Conservation (phyloP, 1,140 invertebrate genomes). For the Reticulitermes speratus region DNA sequence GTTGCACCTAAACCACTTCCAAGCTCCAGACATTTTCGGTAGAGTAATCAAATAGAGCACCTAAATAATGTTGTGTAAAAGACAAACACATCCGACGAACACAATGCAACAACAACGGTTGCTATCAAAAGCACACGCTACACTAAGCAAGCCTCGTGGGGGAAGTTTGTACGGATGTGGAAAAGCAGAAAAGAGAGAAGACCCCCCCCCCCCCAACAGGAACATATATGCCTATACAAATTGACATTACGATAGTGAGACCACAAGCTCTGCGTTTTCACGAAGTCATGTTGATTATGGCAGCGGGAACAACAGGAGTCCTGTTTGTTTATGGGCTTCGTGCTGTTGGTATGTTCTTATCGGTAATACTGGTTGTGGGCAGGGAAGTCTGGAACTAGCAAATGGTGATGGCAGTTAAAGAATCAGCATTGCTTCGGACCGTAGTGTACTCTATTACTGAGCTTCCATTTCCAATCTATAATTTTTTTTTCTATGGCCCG, state of each 20-base stretch:
- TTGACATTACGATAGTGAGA: neutral
- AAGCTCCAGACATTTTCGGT: neutral
- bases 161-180: neutral
- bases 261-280: neutral
- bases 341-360: neutral
- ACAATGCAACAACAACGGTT: conserved; percentile 6
- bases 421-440: no score
- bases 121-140: conserved; percentile 11
- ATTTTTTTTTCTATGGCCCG: no score
- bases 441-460: no score
- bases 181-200: neutral
- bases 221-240: neutral
- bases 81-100: neutral
- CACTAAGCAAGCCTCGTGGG: neutral
- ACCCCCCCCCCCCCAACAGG: neutral
- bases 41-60: neutral
- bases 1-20: conserved; percentile 1
- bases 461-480: no score
- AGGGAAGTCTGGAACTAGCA: neutral
- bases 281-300: neutral
- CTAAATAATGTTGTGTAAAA: conserved; percentile 14
- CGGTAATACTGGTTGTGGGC: neutral
- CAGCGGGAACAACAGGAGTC: neutral
- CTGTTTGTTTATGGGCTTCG: neutral
- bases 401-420: no score